phyloP scores from a whole-genome alignment of 2,888 invertebrate genomes.

The Dichetophora obliterata region DNA sequence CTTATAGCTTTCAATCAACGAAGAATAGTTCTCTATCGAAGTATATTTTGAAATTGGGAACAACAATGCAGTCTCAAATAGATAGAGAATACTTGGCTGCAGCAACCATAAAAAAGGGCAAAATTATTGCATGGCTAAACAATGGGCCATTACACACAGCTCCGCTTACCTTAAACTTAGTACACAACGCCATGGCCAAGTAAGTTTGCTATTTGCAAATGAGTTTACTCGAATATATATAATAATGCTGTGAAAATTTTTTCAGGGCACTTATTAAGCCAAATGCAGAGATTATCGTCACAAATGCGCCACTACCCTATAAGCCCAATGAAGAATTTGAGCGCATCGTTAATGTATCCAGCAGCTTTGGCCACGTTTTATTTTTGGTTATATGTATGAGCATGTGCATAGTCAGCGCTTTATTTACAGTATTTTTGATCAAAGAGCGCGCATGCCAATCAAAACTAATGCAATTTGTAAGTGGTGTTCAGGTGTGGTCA shows the following conservation, averaged over 20 bases:
- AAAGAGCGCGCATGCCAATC: constrained; percentile 78
- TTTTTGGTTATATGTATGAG: constrained; percentile 72
- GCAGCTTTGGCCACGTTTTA: constrained; percentile 72
- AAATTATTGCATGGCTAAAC: constrained; percentile 79
- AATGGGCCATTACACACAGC: constrained; percentile 82
- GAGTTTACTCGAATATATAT: background rate
- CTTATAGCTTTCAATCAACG: constrained; percentile 21
- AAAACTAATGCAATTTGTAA: constrained; percentile 80
- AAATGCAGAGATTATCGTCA: constrained; percentile 63
- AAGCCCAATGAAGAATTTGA: constrained; percentile 72
- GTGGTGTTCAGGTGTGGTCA: constrained; percentile 76
- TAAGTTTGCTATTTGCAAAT: constrained; percentile 13
- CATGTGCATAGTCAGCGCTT: constrained; percentile 72
- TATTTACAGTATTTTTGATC: constrained; percentile 74
- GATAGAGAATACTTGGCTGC: constrained; percentile 72
- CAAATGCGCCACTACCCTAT: constrained; percentile 78
- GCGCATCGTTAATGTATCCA: background rate
- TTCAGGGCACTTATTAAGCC: constrained; percentile 46
- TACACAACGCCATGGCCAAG: constrained; percentile 74
- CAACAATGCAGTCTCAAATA: constrained; percentile 58
- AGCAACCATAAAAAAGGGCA: constrained; percentile 68
- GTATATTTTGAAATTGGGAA: constrained; percentile 47
- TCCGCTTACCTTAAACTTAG: constrained; percentile 74
- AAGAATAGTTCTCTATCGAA: constrained; percentile 34
- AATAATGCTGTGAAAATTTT: background rate